phyloP scores from a whole-genome alignment of 2,797 vertebrate genomes.

The Acestrorhynchus altus region DNA sequence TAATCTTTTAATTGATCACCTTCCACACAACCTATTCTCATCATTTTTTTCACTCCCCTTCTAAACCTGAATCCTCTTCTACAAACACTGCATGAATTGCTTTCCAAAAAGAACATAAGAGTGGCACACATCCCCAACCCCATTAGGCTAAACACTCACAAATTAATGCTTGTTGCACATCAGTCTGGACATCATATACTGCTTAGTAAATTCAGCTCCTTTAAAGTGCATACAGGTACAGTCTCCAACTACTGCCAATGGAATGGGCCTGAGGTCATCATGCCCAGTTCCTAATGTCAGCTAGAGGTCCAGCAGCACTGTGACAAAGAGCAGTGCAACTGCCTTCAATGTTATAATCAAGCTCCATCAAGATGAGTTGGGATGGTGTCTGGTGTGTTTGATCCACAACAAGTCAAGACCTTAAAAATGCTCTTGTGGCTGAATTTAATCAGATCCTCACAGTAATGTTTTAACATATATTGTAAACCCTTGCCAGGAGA shows the following conservation, averaged over 20 bases:
- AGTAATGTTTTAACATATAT: neutral
- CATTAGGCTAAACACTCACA: conserved; percentile 56
- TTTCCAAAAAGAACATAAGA: conserved; percentile 71
- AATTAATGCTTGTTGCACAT: conserved; percentile 46
- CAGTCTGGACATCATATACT: conserved; percentile 13
- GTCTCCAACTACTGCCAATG: neutral
- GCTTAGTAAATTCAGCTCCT: neutral
- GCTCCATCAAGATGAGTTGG: neutral
- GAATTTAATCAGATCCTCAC: neutral
- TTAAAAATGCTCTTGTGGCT: neutral
- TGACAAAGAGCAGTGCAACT: neutral
- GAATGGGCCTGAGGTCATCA: neutral
- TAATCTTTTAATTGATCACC: conserved; percentile 99
- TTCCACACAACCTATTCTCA: conserved; percentile 82
- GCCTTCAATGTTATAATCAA: neutral
- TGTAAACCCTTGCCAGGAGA: neutral
- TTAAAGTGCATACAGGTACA: neutral
- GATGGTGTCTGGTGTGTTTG: neutral
- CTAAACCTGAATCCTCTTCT: conserved; percentile 75
- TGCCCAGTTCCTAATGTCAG: neutral
- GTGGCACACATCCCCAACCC: conserved; percentile 50
- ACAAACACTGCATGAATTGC: conserved; percentile 72
- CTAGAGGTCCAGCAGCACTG: neutral
- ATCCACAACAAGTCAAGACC: neutral
- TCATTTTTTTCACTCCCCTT: conserved; percentile 57